Percentiles rank a stretch among this genome's conserved stretches.
phyloP scores from a whole-genome alignment of 2,113 vertebrate genomes.

The Albula glossodonta region DNA sequence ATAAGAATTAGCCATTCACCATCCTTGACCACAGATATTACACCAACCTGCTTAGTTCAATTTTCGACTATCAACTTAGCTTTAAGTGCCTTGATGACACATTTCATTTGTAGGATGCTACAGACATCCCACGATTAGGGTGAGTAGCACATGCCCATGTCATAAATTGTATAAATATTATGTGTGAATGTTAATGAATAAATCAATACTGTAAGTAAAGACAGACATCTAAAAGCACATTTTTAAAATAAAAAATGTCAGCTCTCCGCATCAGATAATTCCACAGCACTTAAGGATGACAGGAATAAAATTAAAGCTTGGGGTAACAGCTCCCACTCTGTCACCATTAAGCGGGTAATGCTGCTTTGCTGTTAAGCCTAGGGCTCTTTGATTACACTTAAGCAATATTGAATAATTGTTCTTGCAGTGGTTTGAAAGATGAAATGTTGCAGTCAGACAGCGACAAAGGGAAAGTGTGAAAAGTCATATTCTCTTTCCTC shows the following conservation, averaged over 20 bases:
- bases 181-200: not conserved
- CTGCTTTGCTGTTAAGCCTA: not conserved
- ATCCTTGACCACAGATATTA: not conserved
- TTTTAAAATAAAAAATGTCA: not conserved
- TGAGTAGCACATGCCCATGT: not conserved
- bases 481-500: not conserved
- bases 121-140: not conserved
- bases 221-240: not conserved
- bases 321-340: not conserved
- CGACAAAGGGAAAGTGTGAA: not conserved
- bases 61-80: not conserved
- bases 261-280: not conserved
- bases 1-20: not conserved
- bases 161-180: not conserved
- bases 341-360: not conserved
- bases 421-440: not conserved
- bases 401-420: not conserved
- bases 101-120: not conserved
- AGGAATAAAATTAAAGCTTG: not conserved
- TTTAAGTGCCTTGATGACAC: not conserved
- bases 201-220: not conserved
- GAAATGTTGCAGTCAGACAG: not conserved
- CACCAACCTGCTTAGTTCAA: not conserved
- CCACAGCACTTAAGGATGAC: slow-evolving; percentile 6
- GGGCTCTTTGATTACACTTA: slow-evolving; percentile 3